Base-by-base conservation (phyloP, 2,113 vertebrate genomes). In the Xenus cinereus region DNA sequence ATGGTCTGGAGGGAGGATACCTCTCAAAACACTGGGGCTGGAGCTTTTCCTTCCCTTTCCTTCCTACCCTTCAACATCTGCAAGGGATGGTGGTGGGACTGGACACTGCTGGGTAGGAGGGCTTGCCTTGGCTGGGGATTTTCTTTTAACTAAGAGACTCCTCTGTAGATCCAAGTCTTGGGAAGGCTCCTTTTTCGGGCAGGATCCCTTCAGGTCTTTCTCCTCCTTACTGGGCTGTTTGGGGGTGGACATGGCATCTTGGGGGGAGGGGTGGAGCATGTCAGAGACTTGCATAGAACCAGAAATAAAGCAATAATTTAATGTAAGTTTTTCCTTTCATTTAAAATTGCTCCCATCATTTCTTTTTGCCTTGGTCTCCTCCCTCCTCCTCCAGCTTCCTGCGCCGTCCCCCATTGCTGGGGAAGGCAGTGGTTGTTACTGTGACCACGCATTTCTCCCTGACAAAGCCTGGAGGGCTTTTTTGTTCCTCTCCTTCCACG, bases 301-400 rank as follows among this genome's bases (percentile, higher is more conserved):
- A 64, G 91, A 94, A 94, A 96, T 96, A 96, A 97, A 97, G 96
- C 93, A 97, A 96, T 97, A 97, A 97, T 96, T 96, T 93, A 93
- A 95, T 94, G 24, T 93, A 78, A 71, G 10, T 79, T 97, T 74
- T 93, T 19, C 39, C 54, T 60, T 90, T 83, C 12, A 3, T 84
- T 95, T 90, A 76, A 87, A 92, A 84, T 57, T 51, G 16, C n/a
- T 89, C 15, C 14, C 13, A 27, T 23, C 11, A 81, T 92, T 79
- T 75, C 41, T 64, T 90, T 59, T 72, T 5, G 2, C 63, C 13
- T 79, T 66, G 20, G 57, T 93, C 35, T 81, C 7, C 27, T 87
- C 62, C 23, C 1, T 76, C 32, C 27, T 82, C 4, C 0, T 24
- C 45, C 67, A 64, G 45, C n/a, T 56, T 64, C 43, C 80, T 7